Evolutionary conservation across 1,140 invertebrate genomes (phyloP).

Genomic region (Neuroterus valhalla): DNA sequence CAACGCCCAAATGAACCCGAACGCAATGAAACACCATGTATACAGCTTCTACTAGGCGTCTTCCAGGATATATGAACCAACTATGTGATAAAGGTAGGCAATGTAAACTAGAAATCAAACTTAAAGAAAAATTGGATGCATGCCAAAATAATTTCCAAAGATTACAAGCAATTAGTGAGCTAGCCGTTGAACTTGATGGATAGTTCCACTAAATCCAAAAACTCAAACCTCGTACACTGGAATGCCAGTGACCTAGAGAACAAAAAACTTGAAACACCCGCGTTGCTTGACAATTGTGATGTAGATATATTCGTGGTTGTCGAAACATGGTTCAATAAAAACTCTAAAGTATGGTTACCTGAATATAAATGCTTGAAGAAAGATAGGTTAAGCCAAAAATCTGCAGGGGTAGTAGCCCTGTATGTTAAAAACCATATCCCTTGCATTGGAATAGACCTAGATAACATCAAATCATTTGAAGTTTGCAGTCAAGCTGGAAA

Average conservation of each 20-base stretch:
- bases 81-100: too few species aligned
- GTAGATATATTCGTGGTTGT: neutral
- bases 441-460: too few species aligned
- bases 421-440: too few species aligned
- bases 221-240: too few species aligned
- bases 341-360: neutral
- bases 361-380: neutral
- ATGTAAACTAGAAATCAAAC: too few species aligned
- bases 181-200: too few species aligned
- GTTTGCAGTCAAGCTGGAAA: neutral
- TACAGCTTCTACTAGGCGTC: neutral
- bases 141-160: neutral
- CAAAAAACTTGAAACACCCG: neutral
- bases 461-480: neutral
- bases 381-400: neutral
- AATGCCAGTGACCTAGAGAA: neutral
- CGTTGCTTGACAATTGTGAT: neutral
- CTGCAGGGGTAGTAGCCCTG: neutral
- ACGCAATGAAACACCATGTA: neutral
- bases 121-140: too few species aligned
- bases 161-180: too few species aligned
- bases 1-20: too few species aligned
- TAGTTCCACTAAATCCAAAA: too few species aligned
- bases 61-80: neutral
- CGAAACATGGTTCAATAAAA: neutral